phyloP scores from a whole-genome alignment of 2,888 invertebrate species.

The Lasioglossum figueresi region DNA sequence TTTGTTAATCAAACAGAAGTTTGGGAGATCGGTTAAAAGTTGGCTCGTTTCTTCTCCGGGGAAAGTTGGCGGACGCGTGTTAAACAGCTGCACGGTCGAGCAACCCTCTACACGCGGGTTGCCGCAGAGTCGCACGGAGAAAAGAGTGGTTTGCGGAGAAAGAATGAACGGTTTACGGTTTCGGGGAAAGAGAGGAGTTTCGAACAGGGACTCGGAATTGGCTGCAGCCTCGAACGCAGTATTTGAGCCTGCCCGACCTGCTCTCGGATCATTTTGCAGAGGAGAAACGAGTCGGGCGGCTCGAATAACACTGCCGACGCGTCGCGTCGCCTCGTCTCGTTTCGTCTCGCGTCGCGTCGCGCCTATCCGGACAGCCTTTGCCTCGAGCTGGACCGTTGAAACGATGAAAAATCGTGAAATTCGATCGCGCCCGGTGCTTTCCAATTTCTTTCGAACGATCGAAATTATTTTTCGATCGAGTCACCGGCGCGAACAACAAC shows the following conservation, averaged over 20 bases:
- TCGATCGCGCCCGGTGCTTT: not conserved
- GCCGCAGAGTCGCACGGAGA: slow-evolving; percentile 5
- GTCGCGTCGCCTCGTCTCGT: not conserved
- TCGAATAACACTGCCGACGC: slow-evolving; percentile 25
- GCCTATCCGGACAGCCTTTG: not conserved
- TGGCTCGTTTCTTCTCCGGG: slow-evolving; percentile 30
- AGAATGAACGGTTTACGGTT: slow-evolving; percentile 7
- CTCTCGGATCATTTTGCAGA: slow-evolving; percentile 37
- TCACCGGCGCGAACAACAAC: slow-evolving; percentile 16
- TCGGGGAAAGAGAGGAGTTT: slow-evolving; percentile 34
- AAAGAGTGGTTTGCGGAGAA: not conserved
- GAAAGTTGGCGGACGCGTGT: slow-evolving; percentile 33
- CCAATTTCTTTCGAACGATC: not conserved
- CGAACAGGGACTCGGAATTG: slow-evolving; percentile 14
- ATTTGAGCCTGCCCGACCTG: not conserved
- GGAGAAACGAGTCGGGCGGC: slow-evolving; percentile 39
- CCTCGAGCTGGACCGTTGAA: not conserved
- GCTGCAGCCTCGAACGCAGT: not conserved
- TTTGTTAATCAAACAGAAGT: slow-evolving; percentile 41
- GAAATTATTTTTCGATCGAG: not conserved
- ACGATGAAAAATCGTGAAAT: slow-evolving; percentile 15
- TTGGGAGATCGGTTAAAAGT: slow-evolving; percentile 44
- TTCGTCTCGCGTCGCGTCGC: no score
- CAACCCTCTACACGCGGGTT: not conserved
- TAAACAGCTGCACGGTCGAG: slow-evolving; percentile 43